These are phyloP conservation scores for Aphyosemion australe DNA, from an alignment of 2,113 vertebrate species.

Conservation along the genomic window DNA sequence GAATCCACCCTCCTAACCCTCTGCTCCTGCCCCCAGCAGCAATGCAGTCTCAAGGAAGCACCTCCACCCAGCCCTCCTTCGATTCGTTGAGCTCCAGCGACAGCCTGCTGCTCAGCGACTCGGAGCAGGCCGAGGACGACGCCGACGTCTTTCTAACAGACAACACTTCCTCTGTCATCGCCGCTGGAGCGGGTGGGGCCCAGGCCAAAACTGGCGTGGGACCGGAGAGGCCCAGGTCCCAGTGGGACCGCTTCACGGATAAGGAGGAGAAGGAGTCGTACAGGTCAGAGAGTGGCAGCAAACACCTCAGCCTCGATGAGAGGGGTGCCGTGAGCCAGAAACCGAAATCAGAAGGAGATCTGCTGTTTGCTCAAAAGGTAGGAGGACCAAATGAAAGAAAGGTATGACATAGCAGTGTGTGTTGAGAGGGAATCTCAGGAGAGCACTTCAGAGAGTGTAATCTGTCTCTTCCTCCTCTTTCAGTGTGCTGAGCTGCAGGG, in stretches of 20 bases:
- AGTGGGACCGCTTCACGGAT: constrained; percentile 64
- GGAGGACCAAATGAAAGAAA: constrained; percentile 2
- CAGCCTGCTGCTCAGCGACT: constrained; percentile 76
- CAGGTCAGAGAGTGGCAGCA: constrained; percentile 27
- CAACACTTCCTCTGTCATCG: constrained; percentile 56
- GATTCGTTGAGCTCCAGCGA: constrained; percentile 78
- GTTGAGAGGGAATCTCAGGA: constrained; percentile 21
- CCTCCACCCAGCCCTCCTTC: constrained; percentile 79
- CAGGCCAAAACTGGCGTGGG: constrained; percentile 1
- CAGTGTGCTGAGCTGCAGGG: constrained; percentile 92
- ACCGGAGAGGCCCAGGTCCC: constrained; percentile 62
- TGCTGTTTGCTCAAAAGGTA: constrained; percentile 90
- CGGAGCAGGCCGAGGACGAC: constrained; percentile 76
- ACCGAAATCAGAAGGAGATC: constrained; percentile 78
- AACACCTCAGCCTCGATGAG: constrained; percentile 1
- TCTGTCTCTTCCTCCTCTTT: constrained; percentile 41
- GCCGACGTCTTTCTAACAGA: constrained; percentile 79
- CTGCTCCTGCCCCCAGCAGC: constrained; percentile 41
- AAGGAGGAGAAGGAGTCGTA: constrained; percentile 64
- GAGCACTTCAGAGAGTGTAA: constrained; percentile 42
- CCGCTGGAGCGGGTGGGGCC: constrained; percentile 8
- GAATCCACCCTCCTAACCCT: not conserved
- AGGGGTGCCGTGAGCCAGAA: constrained; percentile 4
- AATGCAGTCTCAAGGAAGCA: constrained; percentile 80
- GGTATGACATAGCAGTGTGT: constrained; percentile 18